phyloP scores from a whole-genome alignment of 53 echinoderm and acorn worm genomes.

The Crossaster papposus region DNA sequence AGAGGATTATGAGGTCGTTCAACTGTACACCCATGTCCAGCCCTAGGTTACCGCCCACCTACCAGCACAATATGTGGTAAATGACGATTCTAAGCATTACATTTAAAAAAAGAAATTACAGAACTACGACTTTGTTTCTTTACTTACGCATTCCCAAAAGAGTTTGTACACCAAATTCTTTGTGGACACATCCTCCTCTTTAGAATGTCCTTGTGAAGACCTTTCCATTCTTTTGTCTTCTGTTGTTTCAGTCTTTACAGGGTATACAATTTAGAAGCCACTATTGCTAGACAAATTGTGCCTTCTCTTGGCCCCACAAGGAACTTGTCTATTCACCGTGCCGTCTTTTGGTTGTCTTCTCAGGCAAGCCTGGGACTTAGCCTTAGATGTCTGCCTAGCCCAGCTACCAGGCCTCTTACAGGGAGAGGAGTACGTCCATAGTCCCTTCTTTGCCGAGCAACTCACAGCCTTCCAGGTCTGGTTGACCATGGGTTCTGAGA shows the following conservation, averaged over 20 bases:
- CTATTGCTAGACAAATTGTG: too few species aligned
- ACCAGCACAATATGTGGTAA: conserved; percentile 99
- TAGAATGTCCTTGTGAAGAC: too few species aligned
- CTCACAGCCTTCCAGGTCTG: conserved; percentile 96
- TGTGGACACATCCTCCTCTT: too few species aligned
- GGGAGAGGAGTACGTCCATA: conserved; percentile 90
- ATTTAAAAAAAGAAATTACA: too few species aligned
- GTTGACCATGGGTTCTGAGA: conserved; percentile 92
- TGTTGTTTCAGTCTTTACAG: too few species aligned
- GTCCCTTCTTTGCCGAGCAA: conserved; percentile 98
- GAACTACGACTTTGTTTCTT: background rate
- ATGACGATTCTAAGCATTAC: background rate
- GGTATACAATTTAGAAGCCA: too few species aligned
- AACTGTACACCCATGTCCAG: conserved; percentile 96
- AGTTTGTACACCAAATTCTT: too few species aligned
- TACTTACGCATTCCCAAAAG: too few species aligned
- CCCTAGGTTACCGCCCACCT: conserved; percentile 91
- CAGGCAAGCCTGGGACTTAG: conserved; percentile 99
- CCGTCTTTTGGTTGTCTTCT: background rate
- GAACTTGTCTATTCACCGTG: background rate
- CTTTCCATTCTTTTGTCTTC: too few species aligned
- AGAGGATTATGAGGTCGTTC: conserved; percentile 93
- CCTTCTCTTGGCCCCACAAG: too few species aligned
- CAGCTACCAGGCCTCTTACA: conserved; percentile 83
- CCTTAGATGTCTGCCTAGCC: conserved; percentile 90